Percentiles rank a stretch among this genome's conserved stretches.
These are phyloP conservation scores for Trissolcus brochymenae DNA, from an alignment of 2,888 invertebrate genomes.

Conservation along the genomic window DNA sequence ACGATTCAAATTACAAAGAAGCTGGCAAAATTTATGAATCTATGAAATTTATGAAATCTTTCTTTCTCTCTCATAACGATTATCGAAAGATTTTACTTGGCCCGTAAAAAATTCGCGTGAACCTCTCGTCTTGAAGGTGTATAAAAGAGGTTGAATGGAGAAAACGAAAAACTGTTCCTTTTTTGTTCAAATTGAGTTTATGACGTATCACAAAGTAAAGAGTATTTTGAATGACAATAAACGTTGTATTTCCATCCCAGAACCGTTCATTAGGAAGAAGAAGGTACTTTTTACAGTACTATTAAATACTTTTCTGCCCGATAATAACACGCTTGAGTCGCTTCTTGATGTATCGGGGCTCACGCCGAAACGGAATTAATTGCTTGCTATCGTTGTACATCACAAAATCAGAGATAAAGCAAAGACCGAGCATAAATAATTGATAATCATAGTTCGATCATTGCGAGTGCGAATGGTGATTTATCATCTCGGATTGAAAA, in stretches of 20 bases:
- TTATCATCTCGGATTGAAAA: constrained; percentile 31
- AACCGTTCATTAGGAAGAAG: constrained; percentile 32
- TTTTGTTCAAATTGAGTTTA: constrained; percentile 34
- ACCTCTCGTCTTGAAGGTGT: constrained; percentile 15
- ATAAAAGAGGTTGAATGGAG: constrained; percentile 35
- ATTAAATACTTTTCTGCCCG: constrained; percentile 21
- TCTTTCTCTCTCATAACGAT: constrained; percentile 18
- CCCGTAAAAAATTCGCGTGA: constrained; percentile 34
- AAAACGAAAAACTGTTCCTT: constrained; percentile 27
- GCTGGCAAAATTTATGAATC: no score
- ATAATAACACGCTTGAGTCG: constrained; percentile 31
- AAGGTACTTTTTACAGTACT: constrained; percentile 29
- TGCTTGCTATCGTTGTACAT: constrained; percentile 39
- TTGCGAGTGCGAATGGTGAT: constrained; percentile 20
- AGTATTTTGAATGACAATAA: constrained; percentile 50
- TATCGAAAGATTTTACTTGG: constrained; percentile 20
- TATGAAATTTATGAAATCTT: constrained; percentile 24
- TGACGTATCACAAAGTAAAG: constrained; percentile 21
- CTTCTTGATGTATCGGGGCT: constrained; percentile 30
- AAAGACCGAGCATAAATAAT: constrained; percentile 24
- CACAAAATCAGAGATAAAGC: constrained; percentile 37
- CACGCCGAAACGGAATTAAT: constrained; percentile 32
- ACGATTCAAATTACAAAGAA: constrained; percentile 7
- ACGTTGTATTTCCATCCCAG: constrained; percentile 42
- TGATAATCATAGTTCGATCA: constrained; percentile 31